Percentiles rank a stretch among this genome's conserved stretches.
phyloP scores from a whole-genome alignment of 2,888 invertebrate species.

The Cephus rjabovi region DNA sequence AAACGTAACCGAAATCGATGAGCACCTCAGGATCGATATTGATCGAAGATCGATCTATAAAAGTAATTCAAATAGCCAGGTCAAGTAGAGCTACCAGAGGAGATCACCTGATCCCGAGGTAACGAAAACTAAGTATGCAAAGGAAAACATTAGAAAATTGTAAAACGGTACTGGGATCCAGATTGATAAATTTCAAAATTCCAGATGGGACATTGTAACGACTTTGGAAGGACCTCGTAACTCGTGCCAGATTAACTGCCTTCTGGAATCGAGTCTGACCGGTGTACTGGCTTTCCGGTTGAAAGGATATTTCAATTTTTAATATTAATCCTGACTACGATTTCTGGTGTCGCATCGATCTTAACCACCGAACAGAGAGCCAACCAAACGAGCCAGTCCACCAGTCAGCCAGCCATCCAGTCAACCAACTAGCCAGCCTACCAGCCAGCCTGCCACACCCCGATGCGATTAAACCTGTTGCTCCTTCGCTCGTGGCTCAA shows the following conservation, averaged over 20 bases:
- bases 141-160: too few species aligned
- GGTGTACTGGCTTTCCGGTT: not conserved
- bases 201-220: not conserved
- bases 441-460: constrained; percentile 59
- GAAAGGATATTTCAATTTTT: constrained; percentile 38
- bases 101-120: not conserved
- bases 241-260: not conserved
- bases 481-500: constrained; percentile 50
- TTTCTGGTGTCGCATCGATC: constrained; percentile 45
- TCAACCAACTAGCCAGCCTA: constrained; percentile 30
- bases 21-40: not conserved
- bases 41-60: not conserved
- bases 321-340: constrained; percentile 30
- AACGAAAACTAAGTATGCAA: too few species aligned
- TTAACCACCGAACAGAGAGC: constrained; percentile 40
- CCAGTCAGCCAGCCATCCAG: constrained; percentile 27
- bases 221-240: not conserved
- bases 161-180: too few species aligned
- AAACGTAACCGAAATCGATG: not conserved
- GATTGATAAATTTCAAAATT: too few species aligned
- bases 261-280: not conserved
- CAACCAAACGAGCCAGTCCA: constrained; percentile 40
- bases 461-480: constrained; percentile 63
- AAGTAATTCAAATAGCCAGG: not conserved
- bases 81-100: not conserved